A percentile compares a stretch with the other conserved stretches of the same genome.
Evolutionary conservation across 1,140 invertebrate genomes (phyloP).

Genomic region (Globodera rostochiensis): DNA sequence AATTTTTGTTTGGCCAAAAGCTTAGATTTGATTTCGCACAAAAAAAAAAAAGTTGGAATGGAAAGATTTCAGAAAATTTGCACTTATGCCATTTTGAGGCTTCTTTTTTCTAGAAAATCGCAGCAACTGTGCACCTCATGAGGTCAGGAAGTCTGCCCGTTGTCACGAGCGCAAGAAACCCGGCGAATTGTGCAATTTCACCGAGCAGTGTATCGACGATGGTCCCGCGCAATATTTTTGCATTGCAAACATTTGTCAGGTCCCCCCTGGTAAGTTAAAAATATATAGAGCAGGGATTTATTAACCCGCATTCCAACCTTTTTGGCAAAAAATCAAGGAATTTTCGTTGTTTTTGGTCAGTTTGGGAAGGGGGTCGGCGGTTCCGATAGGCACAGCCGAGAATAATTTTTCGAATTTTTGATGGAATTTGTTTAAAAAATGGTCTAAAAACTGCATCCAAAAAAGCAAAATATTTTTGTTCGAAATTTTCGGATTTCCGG

Average conservation of each 20-base stretch:
- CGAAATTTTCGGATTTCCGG: no score
- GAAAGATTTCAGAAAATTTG: neutral
- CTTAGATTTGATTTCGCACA: no score
- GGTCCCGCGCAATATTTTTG: slow-evolving; percentile 47
- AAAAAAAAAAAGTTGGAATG: neutral
- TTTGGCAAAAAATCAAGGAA: slow-evolving; percentile 8
- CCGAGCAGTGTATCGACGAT: slow-evolving; percentile 47
- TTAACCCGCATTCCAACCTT: no score
- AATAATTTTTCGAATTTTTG: neutral
- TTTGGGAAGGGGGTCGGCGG: neutral
- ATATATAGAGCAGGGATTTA: neutral
- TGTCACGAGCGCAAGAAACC: slow-evolving; percentile 41
- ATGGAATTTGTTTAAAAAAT: no score
- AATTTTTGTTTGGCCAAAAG: no score
- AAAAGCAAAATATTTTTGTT: no score
- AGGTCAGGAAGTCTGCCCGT: neutral
- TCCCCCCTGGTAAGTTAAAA: slow-evolving; percentile 36
- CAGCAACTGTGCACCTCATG: neutral
- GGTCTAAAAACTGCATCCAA: no score
- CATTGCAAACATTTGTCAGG: slow-evolving; percentile 46
- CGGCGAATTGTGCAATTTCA: slow-evolving; percentile 38
- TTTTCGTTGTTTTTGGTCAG: neutral
- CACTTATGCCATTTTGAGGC: neutral
- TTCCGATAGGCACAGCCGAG: neutral
- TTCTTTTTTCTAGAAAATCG: neutral